Percentiles rank a stretch among this genome's conserved stretches.
Conservation (phyloP, 2,888 invertebrate genomes). For the Tetragonisca angustula region DNA sequence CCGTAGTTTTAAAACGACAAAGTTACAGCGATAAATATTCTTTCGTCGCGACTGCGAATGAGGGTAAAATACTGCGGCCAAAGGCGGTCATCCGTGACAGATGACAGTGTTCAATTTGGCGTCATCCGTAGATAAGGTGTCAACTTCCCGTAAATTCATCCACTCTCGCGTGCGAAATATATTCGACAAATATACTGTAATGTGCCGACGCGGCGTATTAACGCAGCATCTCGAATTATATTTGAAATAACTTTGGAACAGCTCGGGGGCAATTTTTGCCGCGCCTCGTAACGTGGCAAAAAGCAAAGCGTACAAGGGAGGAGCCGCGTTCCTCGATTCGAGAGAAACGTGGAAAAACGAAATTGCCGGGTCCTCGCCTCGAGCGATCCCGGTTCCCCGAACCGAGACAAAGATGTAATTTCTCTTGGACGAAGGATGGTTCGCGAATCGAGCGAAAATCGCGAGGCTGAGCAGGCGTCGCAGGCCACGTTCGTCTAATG, state of each 20-base stretch:
- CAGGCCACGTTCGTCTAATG: constrained; percentile 6
- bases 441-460: neutral
- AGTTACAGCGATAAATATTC: no score
- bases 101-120: no score
- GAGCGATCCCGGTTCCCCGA: constrained; percentile 16
- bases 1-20: no score
- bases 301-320: constrained; percentile 2
- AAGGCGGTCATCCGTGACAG: no score
- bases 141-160: no score
- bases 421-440: neutral
- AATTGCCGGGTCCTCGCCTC: constrained; percentile 19
- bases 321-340: neutral
- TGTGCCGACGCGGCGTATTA: no score
- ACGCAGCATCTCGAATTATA: neutral
- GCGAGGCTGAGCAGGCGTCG: neutral
- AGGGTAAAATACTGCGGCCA: no score
- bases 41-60: no score
- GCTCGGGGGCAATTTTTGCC: neutral
- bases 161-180: neutral
- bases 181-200: neutral
- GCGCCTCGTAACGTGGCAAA: neutral
- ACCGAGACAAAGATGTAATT: constrained; percentile 27
- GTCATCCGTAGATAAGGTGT: no score
- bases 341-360: constrained; percentile 26
- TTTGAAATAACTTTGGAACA: neutral